Base-by-base conservation (phyloP, 2,888 invertebrate genomes). In the Glaucopsyche alexis region DNA sequence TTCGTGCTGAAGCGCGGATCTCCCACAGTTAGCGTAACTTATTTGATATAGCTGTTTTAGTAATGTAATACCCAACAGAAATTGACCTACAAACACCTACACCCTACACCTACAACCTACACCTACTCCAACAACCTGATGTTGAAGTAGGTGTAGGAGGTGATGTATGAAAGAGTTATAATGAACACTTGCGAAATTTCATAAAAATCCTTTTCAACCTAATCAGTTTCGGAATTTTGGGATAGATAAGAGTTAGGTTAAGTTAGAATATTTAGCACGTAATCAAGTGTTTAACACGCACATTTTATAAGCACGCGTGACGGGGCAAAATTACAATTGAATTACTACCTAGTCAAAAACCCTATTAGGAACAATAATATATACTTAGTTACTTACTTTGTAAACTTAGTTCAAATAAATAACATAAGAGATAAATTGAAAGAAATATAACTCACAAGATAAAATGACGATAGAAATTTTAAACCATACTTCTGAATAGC, bases 381-480 rank as follows among this genome's bases (percentile, higher is more conserved):
- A 29, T 29, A 29, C 29, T 29, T 29, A 29, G 3, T 29, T 29
- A 29, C 29, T 29, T 29, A 29, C 29, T 29, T 29, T 29, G 29
- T 29, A 29, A 1, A 29, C 1, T 29, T 29, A 29, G 29, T 29
- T 29, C 29, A 42, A 42, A 42, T 42, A 49, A 49, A 49, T 49
- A 49, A 49, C 49, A 49, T 1, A 13, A 49, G 14, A 55, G 42
- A 6, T 7, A 42, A 42, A 42, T 42, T 42, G 7, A 42, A 42
- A 47, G 29, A 60, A 60, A 60, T 29, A 60, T 16, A 55, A 55
- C 60, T 29, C 1, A 5, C 13, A 6, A 13, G 5, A 29, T 60
- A 60, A 60, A 38, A 60, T 60, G 29, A 29, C n/a, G 52, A 55
- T 42, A 42, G 52, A 55, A 71, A 13, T 60, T 42, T 42, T 29